Evolutionary conservation across 2,113 vertebrate species (phyloP).

Genomic region (Canis aureus): DNA sequence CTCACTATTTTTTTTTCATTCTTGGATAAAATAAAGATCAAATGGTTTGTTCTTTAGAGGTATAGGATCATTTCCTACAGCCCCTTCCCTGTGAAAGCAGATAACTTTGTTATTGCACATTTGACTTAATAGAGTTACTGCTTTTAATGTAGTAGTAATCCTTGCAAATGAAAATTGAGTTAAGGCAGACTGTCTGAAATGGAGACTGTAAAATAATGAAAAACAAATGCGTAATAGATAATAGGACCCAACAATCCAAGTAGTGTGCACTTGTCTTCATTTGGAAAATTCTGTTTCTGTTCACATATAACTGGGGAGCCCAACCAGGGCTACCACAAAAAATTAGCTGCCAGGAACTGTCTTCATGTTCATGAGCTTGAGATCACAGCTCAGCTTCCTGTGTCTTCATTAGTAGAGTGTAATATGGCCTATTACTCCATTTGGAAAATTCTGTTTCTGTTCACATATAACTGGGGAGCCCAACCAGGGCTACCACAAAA

Average conservation of each 20-base stretch:
- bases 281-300: constrained; percentile 43
- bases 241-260: too few relatives aligned
- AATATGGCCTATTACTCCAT: neutral
- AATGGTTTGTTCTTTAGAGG: neutral
- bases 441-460: constrained; percentile 42
- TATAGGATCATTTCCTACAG: neutral
- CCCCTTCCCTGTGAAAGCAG: constrained; percentile 19
- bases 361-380: neutral
- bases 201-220: constrained; percentile 47
- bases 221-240: constrained; percentile 3
- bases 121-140: constrained; percentile 43
- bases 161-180: constrained; percentile 63
- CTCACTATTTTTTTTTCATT: neutral
- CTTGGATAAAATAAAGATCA: neutral
- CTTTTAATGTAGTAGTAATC: constrained; percentile 58
- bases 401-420: constrained; percentile 11
- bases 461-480: neutral
- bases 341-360: neutral
- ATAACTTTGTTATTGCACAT: constrained; percentile 31
- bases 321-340: neutral
- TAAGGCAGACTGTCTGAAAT: constrained; percentile 48
- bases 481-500: neutral
- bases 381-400: neutral
- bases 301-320: neutral
- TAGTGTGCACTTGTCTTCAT: neutral